These are phyloP conservation scores for Arbacia lixula DNA, from an alignment of 53 echinoderm and acorn worm species.

Conservation along the genomic window DNA sequence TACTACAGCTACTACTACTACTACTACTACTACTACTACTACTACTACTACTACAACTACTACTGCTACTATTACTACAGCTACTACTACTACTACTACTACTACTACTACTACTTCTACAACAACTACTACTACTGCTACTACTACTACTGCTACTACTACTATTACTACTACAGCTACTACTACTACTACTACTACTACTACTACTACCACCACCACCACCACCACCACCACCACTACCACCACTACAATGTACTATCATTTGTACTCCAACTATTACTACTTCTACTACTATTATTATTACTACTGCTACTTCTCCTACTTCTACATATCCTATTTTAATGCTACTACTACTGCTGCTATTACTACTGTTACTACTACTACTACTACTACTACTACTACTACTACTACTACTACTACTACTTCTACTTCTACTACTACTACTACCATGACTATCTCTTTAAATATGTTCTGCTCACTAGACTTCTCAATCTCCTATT, in stretches of 20 bases:
- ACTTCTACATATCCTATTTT: not conserved
- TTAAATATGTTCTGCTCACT: too few relatives aligned
- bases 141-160: conserved; percentile 12
- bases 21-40: conserved; percentile 3
- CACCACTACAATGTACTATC: too few relatives aligned
- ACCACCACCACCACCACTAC: not conserved
- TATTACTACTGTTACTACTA: too few relatives aligned
- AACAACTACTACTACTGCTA: conserved; percentile 8
- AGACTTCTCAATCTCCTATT: too few relatives aligned
- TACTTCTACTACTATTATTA: too few relatives aligned
- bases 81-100: conserved; percentile 24
- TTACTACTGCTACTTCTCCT: too few relatives aligned
- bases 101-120: conserved; percentile 15
- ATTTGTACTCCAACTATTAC: too few relatives aligned
- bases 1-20: not conserved
- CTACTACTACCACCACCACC: conserved; percentile 1
- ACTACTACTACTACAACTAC: conserved; percentile 20
- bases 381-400: not conserved
- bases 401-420: not conserved
- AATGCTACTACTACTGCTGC: not conserved
- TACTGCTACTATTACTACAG: conserved; percentile 16
- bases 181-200: conserved; percentile 13
- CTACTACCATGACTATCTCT: not conserved
- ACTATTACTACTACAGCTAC: conserved; percentile 16
- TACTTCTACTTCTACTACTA: not conserved